A percentile compares a stretch with the other conserved stretches of the same genome.
These are phyloP conservation scores for Osmoderma eremita DNA, from an alignment of 2,888 invertebrate species.

Conservation along the genomic window DNA sequence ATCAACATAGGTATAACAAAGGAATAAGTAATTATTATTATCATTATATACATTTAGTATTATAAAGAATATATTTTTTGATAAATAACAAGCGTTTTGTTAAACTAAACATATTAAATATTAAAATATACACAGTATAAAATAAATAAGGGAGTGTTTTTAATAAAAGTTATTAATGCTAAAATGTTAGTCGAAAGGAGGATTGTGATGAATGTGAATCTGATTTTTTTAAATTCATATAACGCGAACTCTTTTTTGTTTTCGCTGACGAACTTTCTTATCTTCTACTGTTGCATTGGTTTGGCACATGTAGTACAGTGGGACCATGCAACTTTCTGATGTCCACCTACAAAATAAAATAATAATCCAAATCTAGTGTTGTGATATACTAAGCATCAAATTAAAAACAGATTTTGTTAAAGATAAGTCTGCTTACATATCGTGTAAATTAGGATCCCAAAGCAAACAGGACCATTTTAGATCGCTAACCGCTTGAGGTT, in stretches of 20 bases:
- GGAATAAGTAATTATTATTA: no score
- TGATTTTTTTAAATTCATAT: no score
- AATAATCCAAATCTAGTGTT: neutral
- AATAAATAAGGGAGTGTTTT: slow-evolving; percentile 7
- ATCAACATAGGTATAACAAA: no score
- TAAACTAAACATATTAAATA: slow-evolving; percentile 1
- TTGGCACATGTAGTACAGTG: slow-evolving; percentile 34
- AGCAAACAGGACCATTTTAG: slow-evolving; percentile 25
- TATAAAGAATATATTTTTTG: neutral
- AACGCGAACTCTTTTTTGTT: no score
- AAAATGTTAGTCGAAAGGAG: neutral
- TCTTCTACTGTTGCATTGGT: slow-evolving; percentile 16
- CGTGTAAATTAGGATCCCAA: slow-evolving; percentile 7
- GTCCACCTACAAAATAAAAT: slow-evolving; percentile 30
- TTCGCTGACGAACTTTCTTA: neutral
- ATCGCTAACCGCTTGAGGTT: neutral
- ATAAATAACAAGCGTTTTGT: slow-evolving; percentile 13
- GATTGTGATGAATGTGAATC: neutral
- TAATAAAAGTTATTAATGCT: neutral
- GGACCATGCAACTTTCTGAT: slow-evolving; percentile 25
- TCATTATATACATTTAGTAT: no score
- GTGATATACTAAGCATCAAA: neutral
- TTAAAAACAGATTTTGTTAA: neutral
- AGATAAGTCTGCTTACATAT: neutral
- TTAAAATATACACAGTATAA: slow-evolving; percentile 20